Percentiles rank a stretch among this genome's conserved stretches.
These are phyloP conservation scores for Watsonalla binaria DNA, from an alignment of 2,888 invertebrate species.

Conservation along the genomic window DNA sequence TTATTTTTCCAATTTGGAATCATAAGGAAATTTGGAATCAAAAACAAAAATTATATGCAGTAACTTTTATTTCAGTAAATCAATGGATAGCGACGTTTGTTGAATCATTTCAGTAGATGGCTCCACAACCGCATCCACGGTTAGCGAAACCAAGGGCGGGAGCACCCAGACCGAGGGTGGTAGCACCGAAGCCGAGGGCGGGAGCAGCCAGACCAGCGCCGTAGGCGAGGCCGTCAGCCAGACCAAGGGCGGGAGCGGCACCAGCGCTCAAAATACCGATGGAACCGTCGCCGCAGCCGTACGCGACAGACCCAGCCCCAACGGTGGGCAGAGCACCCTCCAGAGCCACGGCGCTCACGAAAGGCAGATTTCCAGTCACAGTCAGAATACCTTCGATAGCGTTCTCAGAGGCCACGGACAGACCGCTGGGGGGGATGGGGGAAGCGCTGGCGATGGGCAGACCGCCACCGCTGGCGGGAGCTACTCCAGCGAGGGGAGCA, in stretches of 20 bases:
- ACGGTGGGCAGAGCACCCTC: conserved; percentile 10
- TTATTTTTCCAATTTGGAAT: too few relatives aligned
- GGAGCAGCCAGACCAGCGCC: conserved; percentile 1
- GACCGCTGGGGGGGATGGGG: conserved; percentile 8
- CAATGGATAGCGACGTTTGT: neutral
- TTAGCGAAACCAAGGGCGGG: conserved; percentile 1
- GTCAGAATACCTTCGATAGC: conserved; percentile 11
- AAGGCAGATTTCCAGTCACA: conserved; percentile 17
- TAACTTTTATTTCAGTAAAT: neutral
- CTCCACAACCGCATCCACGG: conserved; percentile 3
- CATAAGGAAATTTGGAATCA: too few relatives aligned
- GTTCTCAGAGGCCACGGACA: conserved; percentile 15
- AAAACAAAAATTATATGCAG: too few relatives aligned
- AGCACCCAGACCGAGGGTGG: conserved; percentile 1
- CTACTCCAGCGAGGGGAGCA: conserved; percentile 3
- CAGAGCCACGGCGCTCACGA: conserved; percentile 11
- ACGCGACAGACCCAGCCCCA: conserved; percentile 14
- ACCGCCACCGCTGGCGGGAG: conserved; percentile 12
- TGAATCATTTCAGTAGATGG: neutral
- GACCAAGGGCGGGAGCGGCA: conserved; percentile 1
- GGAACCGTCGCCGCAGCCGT: conserved; percentile 16
- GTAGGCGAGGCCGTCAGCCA: conserved; percentile 1
- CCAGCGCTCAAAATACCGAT: conserved; percentile 2
- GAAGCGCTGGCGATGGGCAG: conserved; percentile 13
- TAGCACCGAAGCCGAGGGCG: neutral